A percentile compares a stretch with the other conserved stretches of the same genome.
These are phyloP conservation scores for Drosophila testacea DNA, from an alignment of 2,888 invertebrate species.

Conservation along the genomic window DNA sequence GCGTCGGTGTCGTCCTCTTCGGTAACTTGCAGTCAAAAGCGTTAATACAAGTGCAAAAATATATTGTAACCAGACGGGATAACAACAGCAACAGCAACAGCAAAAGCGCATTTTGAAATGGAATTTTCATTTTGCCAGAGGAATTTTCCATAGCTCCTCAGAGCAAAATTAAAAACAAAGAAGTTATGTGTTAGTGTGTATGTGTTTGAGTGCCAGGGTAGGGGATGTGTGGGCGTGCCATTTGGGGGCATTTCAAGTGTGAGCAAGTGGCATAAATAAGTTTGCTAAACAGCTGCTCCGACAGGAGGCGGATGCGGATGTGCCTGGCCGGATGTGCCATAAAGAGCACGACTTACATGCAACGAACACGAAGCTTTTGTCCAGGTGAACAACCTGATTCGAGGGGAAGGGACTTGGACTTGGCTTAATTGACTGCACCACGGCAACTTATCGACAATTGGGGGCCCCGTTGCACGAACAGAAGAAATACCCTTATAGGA, in stretches of 20 bases:
- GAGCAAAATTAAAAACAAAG: slow-evolving; percentile 52
- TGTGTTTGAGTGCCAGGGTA: slow-evolving; percentile 6
- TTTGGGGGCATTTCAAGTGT: slow-evolving; percentile 38
- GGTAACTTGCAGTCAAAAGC: slow-evolving; percentile 22
- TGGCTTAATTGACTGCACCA: slow-evolving; percentile 59
- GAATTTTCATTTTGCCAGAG: slow-evolving; percentile 75
- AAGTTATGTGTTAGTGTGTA: slow-evolving; percentile 20
- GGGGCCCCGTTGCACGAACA: slow-evolving; percentile 7
- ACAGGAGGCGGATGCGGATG: slow-evolving; percentile 42
- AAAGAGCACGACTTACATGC: slow-evolving; percentile 69
- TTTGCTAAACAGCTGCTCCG: slow-evolving; percentile 71
- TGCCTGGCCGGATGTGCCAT: slow-evolving; percentile 64
- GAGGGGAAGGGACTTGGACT: slow-evolving; percentile 4
- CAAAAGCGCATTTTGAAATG: slow-evolving; percentile 35
- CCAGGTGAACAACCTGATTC: slow-evolving; percentile 22
- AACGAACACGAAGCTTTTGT: slow-evolving; percentile 53
- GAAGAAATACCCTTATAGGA: neutral
- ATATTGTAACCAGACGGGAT: slow-evolving; percentile 43
- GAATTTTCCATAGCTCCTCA: slow-evolving; percentile 56
- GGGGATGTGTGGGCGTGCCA: slow-evolving; percentile 1
- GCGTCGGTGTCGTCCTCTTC: slow-evolving; percentile 7
- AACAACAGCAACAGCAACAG: slow-evolving; percentile 17
- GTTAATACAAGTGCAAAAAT: slow-evolving; percentile 68
- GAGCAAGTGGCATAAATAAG: slow-evolving; percentile 73
- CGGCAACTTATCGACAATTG: slow-evolving; percentile 53